Base-by-base conservation (phyloP, 1,140 invertebrate species). In the Temnothorax curvispinosus region DNA sequence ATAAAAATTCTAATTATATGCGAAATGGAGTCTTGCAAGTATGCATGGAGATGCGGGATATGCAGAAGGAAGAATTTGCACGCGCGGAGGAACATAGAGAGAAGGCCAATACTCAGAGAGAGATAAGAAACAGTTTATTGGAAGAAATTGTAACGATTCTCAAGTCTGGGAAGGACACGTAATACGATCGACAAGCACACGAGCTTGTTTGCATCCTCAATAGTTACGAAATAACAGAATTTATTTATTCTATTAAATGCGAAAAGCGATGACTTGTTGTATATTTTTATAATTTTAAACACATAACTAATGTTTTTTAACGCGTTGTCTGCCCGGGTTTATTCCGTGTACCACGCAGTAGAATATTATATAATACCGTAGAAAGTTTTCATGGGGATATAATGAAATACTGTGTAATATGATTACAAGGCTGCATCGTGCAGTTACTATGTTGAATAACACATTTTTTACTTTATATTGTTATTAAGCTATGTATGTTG, bases 171-270 rank as follows among this genome's bases (percentile, higher is more conserved):
- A 74, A 82, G 5, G 54, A 84, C 18, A 27, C 69, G 44, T 84
- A 84, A 84, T 84, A 35, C 13, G 6, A 35, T 58, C 2, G 6
- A 47, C 35, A 27, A 38, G 32, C 7, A 18, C 52, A 58, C 58
- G n/a, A 8, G 44, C 15, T 64, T 47, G 27, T 84, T 82, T 3
- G 15, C 9, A 74, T 21, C 27, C 27, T 27, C 9, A 47, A 84
- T 50, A 84, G 54, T 84, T 82, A 15, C 9, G 32, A 72, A 38
- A 18, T 74, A 38, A 50, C 27, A 35, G 47, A 52, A 62, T 38
- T 82, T 74, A 84, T 84, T 84, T 84, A 84, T 74, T 84, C 44
- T 75, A 32, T 84, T 75, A 50, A 58, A 47, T 21, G 32, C 11
- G 35, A 11, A 9, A 38, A 58, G 2, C 3, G 15, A 56, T 32